These are phyloP conservation scores for Anagyrus pseudococci DNA, from an alignment of 2,888 invertebrate species.

Conservation along the genomic window DNA sequence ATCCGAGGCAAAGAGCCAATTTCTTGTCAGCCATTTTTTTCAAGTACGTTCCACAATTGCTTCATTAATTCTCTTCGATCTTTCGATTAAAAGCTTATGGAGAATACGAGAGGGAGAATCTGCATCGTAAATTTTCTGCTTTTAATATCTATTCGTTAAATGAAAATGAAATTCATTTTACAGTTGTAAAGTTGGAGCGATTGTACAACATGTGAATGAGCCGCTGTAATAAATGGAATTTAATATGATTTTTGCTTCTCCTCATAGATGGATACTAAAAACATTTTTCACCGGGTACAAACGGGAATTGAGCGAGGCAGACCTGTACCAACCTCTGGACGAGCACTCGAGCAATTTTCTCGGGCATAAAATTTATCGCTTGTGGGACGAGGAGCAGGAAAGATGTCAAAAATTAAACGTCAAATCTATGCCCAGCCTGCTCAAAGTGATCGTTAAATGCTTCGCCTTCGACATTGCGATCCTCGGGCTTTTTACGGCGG, in stretches of 20 bases:
- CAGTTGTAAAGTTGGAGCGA: too few relatives aligned
- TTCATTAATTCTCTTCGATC: too few relatives aligned
- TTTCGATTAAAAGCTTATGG: too few relatives aligned
- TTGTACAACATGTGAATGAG: too few relatives aligned
- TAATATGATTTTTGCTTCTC: too few relatives aligned
- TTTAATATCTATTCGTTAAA: too few relatives aligned
- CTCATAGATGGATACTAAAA: conserved; percentile 74
- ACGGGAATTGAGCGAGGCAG: conserved; percentile 75
- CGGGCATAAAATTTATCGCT: conserved; percentile 62
- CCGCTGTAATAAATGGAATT: too few relatives aligned
- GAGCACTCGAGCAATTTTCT: conserved; percentile 71
- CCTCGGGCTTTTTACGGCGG: conserved; percentile 67
- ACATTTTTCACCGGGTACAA: conserved; percentile 76
- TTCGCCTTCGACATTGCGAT: conserved; percentile 67
- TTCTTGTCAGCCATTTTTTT: conserved; percentile 73
- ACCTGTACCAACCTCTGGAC: conserved; percentile 74
- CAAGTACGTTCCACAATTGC: too few relatives aligned
- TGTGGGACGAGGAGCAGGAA: conserved; percentile 63
- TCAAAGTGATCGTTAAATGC: conserved; percentile 66
- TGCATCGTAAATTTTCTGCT: too few relatives aligned
- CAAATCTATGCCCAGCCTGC: conserved; percentile 64
- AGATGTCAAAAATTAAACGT: conserved; percentile 49
- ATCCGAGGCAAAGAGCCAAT: conserved; percentile 71
- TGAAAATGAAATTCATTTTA: too few relatives aligned
- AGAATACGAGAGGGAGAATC: too few relatives aligned